These are phyloP conservation scores for Anticlea derivata DNA, from an alignment of 2,888 invertebrate genomes.

Conservation along the genomic window DNA sequence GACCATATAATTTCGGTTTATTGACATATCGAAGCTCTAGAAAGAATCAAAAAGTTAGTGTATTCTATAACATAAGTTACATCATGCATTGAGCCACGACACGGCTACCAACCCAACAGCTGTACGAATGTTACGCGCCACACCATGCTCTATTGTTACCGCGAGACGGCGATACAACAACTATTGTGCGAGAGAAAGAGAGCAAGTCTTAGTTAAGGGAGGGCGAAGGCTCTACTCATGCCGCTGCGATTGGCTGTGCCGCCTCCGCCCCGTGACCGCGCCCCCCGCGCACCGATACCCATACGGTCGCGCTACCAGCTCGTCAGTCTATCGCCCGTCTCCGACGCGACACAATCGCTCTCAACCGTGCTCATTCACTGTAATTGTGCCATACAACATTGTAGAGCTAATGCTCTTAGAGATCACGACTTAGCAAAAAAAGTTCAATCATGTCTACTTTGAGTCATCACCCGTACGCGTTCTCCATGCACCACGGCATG, in stretches of 20 bases:
- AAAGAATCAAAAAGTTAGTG: slow-evolving; percentile 46
- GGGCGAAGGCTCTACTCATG: slow-evolving; percentile 68
- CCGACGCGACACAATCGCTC: slow-evolving; percentile 75
- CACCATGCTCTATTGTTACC: slow-evolving; percentile 57
- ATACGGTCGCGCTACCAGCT: slow-evolving; percentile 53
- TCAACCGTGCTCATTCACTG: slow-evolving; percentile 64
- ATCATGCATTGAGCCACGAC: slow-evolving; percentile 65
- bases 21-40: slow-evolving; percentile 47
- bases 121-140: slow-evolving; percentile 65
- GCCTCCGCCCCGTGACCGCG: slow-evolving; percentile 66
- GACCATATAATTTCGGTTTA: slow-evolving; percentile 37
- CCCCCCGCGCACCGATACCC: slow-evolving; percentile 65
- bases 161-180: slow-evolving; percentile 48
- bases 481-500: slow-evolving; percentile 80
- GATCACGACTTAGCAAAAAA: slow-evolving; percentile 45
- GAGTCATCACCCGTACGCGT: slow-evolving; percentile 81
- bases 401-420: slow-evolving; percentile 66
- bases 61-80: slow-evolving; percentile 67
- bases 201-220: slow-evolving; percentile 52
- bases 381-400: slow-evolving; percentile 70
- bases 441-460: slow-evolving; percentile 72
- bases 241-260: slow-evolving; percentile 58
- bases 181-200: slow-evolving; percentile 49
- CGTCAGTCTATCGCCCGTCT: slow-evolving; percentile 77
- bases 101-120: slow-evolving; percentile 73